Evolutionary conservation across 2,797 vertebrate species (phyloP), one percentile per base, ranked within the genome.

Genomic region (Rachycentron canadum): DNA sequence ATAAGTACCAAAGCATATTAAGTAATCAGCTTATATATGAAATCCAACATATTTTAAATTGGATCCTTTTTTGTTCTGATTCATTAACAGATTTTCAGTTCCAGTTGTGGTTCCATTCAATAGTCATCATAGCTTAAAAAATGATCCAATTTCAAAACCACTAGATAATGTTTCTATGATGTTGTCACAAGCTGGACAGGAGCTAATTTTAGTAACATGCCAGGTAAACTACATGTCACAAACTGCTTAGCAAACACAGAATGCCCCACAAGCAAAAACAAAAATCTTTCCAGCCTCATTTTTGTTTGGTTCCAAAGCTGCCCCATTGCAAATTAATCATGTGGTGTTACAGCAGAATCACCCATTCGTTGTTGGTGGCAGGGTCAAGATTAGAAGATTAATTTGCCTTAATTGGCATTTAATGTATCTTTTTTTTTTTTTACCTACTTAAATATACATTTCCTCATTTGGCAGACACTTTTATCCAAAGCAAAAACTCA

Each of bases 241-340:
- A 70, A 59, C 9, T 40, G 61, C 23, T 32, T 40, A 30, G 14
- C 19, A 57, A 30, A 60, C 49, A 36, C 14, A 0, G 14, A 28
- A 53, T 38, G 49, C 17, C 14, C 21, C 23, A 34, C 5, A 41
- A 16, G 14, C n/a, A 21, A 11, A 45, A 73, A 61, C 40, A 41
- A 32, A 32, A 32, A 32, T 0, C n/a, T 47, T 66, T 12, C 36
- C n/a, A 60, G 19, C 23, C 14, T 19, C 34, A 32, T 62, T 50
- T 78, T 0, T 53, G 17, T 74, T 66, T 17, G 25, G 6, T 64
- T 14, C 25, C 40, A 32, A 67, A 60, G n/a, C 70, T 30, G 23
- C 30, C 47, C 25, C 43, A 62, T 75, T 59, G 50, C 70, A 26
- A 62, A 41, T 57, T 21, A 67, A 26, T 40, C 13, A 3, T 59